Conservation (phyloP, 2,888 invertebrate species). For the Lycia hirtaria region DNA sequence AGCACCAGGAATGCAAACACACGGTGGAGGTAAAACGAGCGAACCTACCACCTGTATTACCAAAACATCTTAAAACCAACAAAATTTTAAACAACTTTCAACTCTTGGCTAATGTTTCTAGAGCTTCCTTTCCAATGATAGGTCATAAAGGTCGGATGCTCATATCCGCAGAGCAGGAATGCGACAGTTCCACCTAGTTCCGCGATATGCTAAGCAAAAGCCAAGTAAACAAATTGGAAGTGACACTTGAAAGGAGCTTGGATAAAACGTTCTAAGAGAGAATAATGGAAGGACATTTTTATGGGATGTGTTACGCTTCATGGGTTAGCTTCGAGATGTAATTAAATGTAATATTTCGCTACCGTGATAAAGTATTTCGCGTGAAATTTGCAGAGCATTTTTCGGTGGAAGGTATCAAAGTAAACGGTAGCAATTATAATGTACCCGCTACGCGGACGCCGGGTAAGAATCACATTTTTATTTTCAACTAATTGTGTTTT, state of each 20-base stretch:
- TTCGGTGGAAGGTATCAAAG: neutral
- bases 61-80: constrained; percentile 27
- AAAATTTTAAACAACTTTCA: constrained; percentile 28
- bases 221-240: constrained; percentile 78
- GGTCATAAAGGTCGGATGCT: constrained; percentile 62
- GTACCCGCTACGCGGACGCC: neutral
- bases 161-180: constrained; percentile 71
- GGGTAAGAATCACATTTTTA: neutral
- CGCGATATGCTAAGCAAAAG: constrained; percentile 80
- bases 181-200: constrained; percentile 72
- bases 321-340: constrained; percentile 12
- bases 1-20: constrained; percentile 77
- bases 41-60: constrained; percentile 27
- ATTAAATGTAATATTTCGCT: constrained; percentile 8
- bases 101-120: constrained; percentile 26
- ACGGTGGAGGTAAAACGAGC: constrained; percentile 61
- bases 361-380: neutral
- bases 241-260: constrained; percentile 58
- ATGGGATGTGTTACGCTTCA: constrained; percentile 20
- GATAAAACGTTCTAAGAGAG: constrained; percentile 57
- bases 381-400: neutral
- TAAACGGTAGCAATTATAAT: neutral
- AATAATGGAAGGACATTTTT: constrained; percentile 39
- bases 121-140: constrained; percentile 20
- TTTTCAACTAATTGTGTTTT: neutral